Evolutionary conservation across 1,140 invertebrate species (phyloP), one percentile per base, ranked within the genome.

Genomic region (Drosophila ananassae): DNA sequence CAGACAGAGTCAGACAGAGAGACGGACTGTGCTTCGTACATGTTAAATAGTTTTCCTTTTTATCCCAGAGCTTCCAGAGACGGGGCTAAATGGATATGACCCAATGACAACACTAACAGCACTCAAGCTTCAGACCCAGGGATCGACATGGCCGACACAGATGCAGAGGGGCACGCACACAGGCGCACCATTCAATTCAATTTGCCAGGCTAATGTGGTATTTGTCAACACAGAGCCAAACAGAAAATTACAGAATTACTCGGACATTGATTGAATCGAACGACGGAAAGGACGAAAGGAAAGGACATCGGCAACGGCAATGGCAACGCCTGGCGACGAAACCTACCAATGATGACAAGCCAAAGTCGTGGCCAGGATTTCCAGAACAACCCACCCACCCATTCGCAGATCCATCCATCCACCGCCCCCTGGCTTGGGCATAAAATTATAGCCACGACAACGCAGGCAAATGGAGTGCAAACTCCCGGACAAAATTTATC

Each of bases 161-260:
- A 53, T 41, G 56, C 32, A 28, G 37, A 58, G 22, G 47, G 21
- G 54, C 62, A 69, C 44, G 47, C 39, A 48, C 46, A 73, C 75
- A 56, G 74, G 56, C 75, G 48, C 77, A 72, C 57, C 76, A 85
- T 85, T 78, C 78, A 87, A 87, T 87, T 87, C 82, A 87, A 87
- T 87, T 87, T 87, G 78, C 82, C 77, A 71, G 83, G 74, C 82
- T 87, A 87, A 87, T 87, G 82, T 87, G 82, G 83, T 85, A 87
- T 87, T 87, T 87, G 82, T 87, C 78, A 87, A 87, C 82, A 75
- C 73, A 85, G 66, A 72, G 63, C 60, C 52, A 64, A 74, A 85
- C 73, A 85, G 81, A 81, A 87, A 87, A 87, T 87, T 87, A 87
- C 82, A 78, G 82, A 87, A 87, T 87, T 87, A 87, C 82, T 87